Base-by-base conservation (phyloP, 2,888 invertebrate genomes). In the Margaritifera margaritifera region DNA sequence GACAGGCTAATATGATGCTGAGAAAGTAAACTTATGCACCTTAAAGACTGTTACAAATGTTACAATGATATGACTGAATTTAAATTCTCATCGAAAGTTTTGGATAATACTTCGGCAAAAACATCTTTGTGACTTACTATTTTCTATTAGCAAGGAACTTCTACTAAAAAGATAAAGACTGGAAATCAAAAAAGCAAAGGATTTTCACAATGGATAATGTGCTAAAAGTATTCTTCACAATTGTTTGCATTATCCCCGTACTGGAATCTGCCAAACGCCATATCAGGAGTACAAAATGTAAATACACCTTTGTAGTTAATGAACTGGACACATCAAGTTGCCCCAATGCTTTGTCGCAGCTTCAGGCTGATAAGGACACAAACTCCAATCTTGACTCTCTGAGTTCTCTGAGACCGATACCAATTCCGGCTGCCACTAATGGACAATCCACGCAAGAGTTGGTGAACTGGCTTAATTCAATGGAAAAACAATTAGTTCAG, bases 301-400 rank as follows among this genome's bases (percentile, higher is more conserved):
- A 79, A 62, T 86, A 86, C 72, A 83, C 83, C 0, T 80, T 86
- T 58, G 84, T 86, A 15, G 83, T 86, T 3, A 82, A 86, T 66
- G 86, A 86, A 70, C 79, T 84, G 75, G 84, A 84, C 75, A 74
- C 74, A 4, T 73, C 80, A 31, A 78, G 78, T 54, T 86, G 86
- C 71, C 80, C 83, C 1, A 72, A 73, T 27, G 71, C 78, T 25
- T 64, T 78, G n/a, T 71, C 73, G 6, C 76, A 78, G 59, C 68
- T 80, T 11, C 75, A 77, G 62, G 74, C 77, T 0, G 78, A 78
- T 42, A 68, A 59, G n/a, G 64, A 71, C 27, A 59, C 68, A n/a
- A 64, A 66, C 52, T 50, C 54, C 62, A 31, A 65, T 59, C n/a
- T 52, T 57, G 15, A 51, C 31, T 50, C n/a, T 59, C 11, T 56